Conservation (phyloP, 2,113 vertebrate species). For the Bubalus kerabau region DNA sequence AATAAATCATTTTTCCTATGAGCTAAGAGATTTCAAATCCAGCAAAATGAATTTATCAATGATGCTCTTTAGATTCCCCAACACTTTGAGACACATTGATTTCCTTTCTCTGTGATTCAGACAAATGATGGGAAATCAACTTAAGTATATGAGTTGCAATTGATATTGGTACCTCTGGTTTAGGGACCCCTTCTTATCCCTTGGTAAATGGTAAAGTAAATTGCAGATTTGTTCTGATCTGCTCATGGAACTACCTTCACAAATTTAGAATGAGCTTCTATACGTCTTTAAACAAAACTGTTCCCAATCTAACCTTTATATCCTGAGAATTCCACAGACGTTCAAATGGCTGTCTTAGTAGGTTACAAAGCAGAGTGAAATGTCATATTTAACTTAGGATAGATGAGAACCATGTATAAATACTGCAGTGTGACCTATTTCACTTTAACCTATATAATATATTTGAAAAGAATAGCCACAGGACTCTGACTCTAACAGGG, state of each 20-base stretch:
- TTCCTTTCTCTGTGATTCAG: neutral
- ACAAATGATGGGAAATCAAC: neutral
- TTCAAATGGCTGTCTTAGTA: neutral
- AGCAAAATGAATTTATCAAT: neutral
- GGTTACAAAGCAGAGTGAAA: neutral
- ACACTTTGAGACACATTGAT: neutral
- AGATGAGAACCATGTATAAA: neutral
- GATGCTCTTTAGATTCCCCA: neutral
- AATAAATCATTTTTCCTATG: neutral
- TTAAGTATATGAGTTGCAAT: neutral
- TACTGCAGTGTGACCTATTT: neutral
- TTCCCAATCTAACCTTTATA: neutral
- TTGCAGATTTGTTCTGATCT: neutral
- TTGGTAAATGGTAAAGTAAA: neutral
- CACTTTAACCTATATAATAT: neutral
- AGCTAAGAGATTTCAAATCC: neutral
- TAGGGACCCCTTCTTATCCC: neutral
- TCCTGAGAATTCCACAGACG: constrained; percentile 26
- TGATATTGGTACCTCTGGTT: neutral
- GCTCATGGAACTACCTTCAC: neutral
- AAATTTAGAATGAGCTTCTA: neutral
- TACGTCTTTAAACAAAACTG: constrained; percentile 29
- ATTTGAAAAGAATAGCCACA: neutral
- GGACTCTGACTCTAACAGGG: neutral
- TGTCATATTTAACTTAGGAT: constrained; percentile 23